Base-by-base conservation (phyloP, 2,888 invertebrate species). In the Alentia gelatinosa region DNA sequence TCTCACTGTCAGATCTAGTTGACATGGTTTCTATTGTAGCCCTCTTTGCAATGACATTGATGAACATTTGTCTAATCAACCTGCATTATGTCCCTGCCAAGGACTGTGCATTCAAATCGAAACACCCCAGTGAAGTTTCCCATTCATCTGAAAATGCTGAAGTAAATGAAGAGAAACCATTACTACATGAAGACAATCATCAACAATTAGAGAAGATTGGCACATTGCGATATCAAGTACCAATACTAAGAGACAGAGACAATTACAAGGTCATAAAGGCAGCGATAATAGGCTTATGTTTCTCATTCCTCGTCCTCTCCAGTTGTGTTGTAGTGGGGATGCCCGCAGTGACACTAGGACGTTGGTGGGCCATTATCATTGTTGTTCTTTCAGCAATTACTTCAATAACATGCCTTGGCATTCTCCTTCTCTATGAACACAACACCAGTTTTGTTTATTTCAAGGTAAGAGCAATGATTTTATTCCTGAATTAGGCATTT, bases 1-100 rank as follows among this genome's bases (percentile, higher is more conserved):
- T 86, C 1, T 12, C 26, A 1, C n/a, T 86, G 0, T n/a, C 42
- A 1, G 86, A 42, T 26, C 33, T 86, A 7, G 47, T 86, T 7
- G 86, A 86, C n/a, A 42, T 86, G 47, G 86, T 86, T 23, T 86
- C 86, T 30, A 42, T 40, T 47, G 86, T 42, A 5, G 19, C 47
- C 5, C n/a, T 86, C 1, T 86, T 42, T 47, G 40, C 86, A 3
- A 86, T 86, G 86, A 9, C 26, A 42, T 19, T 86, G 33, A 86
- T 86, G 86, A 40, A 33, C 7, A 50, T 30, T 30, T 86, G 86
- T 30, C 47, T 86, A 5, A 3, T 86, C 9, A 86, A 86, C n/a
- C 9, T 86, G 30, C 86, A 86, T 47, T 86, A 86, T 30, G 9
- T 86, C n/a, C 50, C 86, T 3, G 86, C 30, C 23, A 30, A 7